Conservation (phyloP, 1,140 invertebrate species). For the Aradophagus sp. region DNA sequence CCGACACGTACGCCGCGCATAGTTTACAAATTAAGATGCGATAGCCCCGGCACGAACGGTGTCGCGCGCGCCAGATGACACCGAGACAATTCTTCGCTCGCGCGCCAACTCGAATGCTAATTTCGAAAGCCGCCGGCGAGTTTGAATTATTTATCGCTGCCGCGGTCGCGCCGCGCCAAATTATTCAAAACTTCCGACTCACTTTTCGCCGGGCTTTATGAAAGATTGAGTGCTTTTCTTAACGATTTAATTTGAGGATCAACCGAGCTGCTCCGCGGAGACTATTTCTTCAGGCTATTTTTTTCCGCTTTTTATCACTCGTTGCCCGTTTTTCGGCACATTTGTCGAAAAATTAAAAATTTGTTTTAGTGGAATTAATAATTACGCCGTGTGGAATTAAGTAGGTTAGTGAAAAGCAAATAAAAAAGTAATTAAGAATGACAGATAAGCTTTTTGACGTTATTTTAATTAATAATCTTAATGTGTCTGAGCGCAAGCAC, state of each 20-base stretch:
- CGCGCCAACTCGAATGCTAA: constrained; percentile 44
- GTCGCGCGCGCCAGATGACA: constrained; percentile 41
- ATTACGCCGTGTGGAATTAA: too few relatives aligned
- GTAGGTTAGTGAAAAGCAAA: too few relatives aligned
- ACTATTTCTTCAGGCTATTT: background rate
- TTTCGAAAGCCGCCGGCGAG: constrained; percentile 30
- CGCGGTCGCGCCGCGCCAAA: constrained; percentile 15
- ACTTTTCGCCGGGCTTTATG: constrained; percentile 35
- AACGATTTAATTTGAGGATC: constrained; percentile 20
- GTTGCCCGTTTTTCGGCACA: too few relatives aligned
- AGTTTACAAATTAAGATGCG: constrained; percentile 49
- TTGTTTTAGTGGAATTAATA: too few relatives aligned
- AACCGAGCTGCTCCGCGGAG: background rate
- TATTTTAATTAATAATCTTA: too few relatives aligned
- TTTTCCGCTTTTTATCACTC: constrained; percentile 1
- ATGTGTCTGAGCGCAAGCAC: too few relatives aligned
- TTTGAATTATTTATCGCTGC: constrained; percentile 42
- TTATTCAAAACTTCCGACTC: constrained; percentile 37
- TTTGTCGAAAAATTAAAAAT: too few relatives aligned
- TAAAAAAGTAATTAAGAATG: too few relatives aligned
- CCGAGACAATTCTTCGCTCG: constrained; percentile 42
- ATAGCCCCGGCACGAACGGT: constrained; percentile 34
- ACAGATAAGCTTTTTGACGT: too few relatives aligned
- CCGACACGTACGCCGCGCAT: constrained; percentile 29
- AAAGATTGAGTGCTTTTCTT: constrained; percentile 37